phyloP scores from a whole-genome alignment of 2,113 vertebrate genomes.

The Notechis scutatus region DNA sequence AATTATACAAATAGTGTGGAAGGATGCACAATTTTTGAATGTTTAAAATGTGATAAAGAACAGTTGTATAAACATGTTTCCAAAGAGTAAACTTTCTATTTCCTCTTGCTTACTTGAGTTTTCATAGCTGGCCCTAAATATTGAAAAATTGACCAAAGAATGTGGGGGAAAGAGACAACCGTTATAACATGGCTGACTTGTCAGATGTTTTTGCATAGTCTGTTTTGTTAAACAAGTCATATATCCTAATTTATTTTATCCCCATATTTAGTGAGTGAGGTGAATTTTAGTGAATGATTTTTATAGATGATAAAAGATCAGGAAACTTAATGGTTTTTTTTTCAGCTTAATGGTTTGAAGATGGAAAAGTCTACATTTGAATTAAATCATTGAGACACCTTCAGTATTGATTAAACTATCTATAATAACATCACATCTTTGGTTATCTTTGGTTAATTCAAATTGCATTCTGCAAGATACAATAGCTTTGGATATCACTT shows the following conservation, averaged over 20 bases:
- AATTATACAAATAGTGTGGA: slow-evolving; percentile 39
- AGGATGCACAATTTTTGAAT: slow-evolving; percentile 34
- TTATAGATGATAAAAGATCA: background rate
- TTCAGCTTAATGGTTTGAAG: background rate
- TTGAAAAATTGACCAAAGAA: background rate
- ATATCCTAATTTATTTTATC: slow-evolving; percentile 2
- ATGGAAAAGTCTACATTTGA: background rate
- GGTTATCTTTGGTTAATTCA: background rate
- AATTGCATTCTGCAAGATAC: background rate
- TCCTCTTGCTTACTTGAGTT: background rate
- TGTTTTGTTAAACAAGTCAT: background rate
- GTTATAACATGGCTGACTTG: background rate
- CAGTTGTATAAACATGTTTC: background rate
- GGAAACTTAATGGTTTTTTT: background rate
- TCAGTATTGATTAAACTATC: slow-evolving; percentile 3
- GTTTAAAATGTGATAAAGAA: slow-evolving; percentile 19
- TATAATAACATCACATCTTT: background rate
- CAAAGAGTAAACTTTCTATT: background rate
- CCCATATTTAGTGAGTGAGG: background rate
- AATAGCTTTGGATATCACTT: background rate
- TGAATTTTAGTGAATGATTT: background rate
- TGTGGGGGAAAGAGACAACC: slow-evolving; percentile 9
- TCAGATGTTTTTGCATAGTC: background rate
- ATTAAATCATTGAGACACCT: slow-evolving; percentile 5
- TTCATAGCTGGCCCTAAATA: background rate